Conservation (phyloP, 2,888 invertebrate species). For the Clivina fossor region DNA sequence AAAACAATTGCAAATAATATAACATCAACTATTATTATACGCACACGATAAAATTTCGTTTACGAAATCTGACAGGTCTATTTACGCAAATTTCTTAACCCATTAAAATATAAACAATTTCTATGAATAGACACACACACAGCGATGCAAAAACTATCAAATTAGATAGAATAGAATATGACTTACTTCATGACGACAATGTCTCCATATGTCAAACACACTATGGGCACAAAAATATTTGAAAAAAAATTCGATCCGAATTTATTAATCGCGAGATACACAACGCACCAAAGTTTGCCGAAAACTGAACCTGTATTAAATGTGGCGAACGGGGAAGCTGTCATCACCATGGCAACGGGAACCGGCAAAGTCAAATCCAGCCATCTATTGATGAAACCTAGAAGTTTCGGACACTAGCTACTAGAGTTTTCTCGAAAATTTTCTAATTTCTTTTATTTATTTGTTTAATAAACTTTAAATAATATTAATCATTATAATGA, state of each 20-base stretch:
- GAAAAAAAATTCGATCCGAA: conserved; percentile 11
- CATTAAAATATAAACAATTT: too few species aligned
- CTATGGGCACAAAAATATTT: conserved; percentile 25
- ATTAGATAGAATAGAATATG: neutral
- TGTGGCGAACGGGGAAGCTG: conserved; percentile 28
- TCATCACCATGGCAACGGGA: conserved; percentile 27
- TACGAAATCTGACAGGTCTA: too few species aligned
- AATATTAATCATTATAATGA: too few species aligned
- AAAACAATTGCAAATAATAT: too few species aligned
- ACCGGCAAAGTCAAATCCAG: conserved; percentile 21
- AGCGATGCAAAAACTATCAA: neutral
- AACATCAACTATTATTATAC: too few species aligned
- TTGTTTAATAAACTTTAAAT: too few species aligned
- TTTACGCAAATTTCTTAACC: too few species aligned
- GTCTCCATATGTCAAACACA: conserved; percentile 25
- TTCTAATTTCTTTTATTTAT: too few species aligned
- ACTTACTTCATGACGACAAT: conserved; percentile 24
- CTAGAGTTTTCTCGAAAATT: too few species aligned
- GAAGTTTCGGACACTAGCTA: neutral
- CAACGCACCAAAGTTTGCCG: conserved; percentile 23
- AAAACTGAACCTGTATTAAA: conserved; percentile 30
- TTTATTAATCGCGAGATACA: conserved; percentile 12
- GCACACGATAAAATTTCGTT: too few species aligned
- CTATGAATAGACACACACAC: neutral
- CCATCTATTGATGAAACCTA: conserved; percentile 7